These are phyloP conservation scores for Vollenhovia emeryi DNA, from an alignment of 1,140 invertebrate genomes.

Conservation along the genomic window DNA sequence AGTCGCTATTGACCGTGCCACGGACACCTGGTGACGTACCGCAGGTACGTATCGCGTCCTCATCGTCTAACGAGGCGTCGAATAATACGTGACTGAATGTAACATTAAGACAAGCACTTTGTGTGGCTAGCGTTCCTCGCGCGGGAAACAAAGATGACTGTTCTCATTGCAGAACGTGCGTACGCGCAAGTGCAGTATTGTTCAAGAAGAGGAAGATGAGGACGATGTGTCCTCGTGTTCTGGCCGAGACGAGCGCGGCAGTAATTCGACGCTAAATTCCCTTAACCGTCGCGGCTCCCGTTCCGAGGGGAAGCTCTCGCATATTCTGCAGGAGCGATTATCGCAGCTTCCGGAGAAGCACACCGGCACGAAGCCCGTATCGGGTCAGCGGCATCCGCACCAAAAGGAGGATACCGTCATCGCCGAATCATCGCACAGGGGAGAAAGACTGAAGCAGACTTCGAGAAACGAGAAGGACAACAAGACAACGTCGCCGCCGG, in stretches of 20 bases:
- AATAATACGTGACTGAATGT: constrained; percentile 27
- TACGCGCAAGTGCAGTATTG: constrained; percentile 94
- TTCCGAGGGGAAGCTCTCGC: constrained; percentile 87
- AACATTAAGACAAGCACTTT: not conserved
- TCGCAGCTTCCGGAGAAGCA: constrained; percentile 78
- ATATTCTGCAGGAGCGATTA: constrained; percentile 80
- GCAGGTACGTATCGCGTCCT: constrained; percentile 84
- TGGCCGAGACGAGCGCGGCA: constrained; percentile 85
- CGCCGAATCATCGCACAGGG: constrained; percentile 26
- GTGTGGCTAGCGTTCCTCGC: not conserved
- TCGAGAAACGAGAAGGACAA: constrained; percentile 56
- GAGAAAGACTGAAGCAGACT: constrained; percentile 68
- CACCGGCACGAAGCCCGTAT: constrained; percentile 61
- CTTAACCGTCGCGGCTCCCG: constrained; percentile 86
- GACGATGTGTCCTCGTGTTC: constrained; percentile 86
- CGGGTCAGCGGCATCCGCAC: constrained; percentile 33
- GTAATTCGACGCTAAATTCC: constrained; percentile 83
- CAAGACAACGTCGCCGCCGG: constrained; percentile 49
- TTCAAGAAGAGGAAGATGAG: constrained; percentile 93
- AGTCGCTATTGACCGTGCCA: constrained; percentile 86
- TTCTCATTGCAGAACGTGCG: constrained; percentile 84
- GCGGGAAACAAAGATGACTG: constrained; percentile 5
- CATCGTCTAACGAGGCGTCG: constrained; percentile 9
- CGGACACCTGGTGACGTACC: constrained; percentile 87
- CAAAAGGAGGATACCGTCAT: constrained; percentile 60